phyloP scores from a whole-genome alignment of 2,888 invertebrate species.

The Mechanitis messenoides region DNA sequence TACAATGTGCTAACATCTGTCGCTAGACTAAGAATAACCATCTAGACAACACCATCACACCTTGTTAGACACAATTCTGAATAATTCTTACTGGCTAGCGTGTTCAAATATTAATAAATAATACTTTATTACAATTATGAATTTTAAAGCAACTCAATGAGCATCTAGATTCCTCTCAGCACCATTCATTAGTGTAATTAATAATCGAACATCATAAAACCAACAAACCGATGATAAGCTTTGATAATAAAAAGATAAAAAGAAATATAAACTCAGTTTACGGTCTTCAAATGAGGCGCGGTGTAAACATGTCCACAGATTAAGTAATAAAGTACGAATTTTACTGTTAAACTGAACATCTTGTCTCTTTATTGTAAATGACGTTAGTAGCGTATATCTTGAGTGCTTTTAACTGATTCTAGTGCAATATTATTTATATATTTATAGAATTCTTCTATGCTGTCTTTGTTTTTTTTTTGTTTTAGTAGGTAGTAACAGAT shows the following conservation, averaged over 20 bases:
- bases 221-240: conserved; percentile 6
- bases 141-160: no score
- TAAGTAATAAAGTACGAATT: conserved; percentile 32
- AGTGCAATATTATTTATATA: neutral
- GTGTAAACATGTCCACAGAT: conserved; percentile 33
- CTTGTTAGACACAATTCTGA: neutral
- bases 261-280: conserved; percentile 30
- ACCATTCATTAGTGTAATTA: neutral
- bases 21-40: neutral
- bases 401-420: neutral
- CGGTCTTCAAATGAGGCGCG: conserved; percentile 27
- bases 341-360: conserved; percentile 30
- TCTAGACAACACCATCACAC: neutral
- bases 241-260: conserved; percentile 27
- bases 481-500: no score
- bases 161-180: neutral
- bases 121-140: no score
- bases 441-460: neutral
- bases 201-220: neutral
- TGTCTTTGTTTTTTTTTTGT: neutral
- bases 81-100: no score
- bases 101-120: no score
- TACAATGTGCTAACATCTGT: conserved; percentile 6
- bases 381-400: conserved; percentile 14
- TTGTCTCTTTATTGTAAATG: conserved; percentile 20